These are phyloP conservation scores for Dinomys branickii DNA, from an alignment of 2,113 vertebrate species.

Conservation along the genomic window DNA sequence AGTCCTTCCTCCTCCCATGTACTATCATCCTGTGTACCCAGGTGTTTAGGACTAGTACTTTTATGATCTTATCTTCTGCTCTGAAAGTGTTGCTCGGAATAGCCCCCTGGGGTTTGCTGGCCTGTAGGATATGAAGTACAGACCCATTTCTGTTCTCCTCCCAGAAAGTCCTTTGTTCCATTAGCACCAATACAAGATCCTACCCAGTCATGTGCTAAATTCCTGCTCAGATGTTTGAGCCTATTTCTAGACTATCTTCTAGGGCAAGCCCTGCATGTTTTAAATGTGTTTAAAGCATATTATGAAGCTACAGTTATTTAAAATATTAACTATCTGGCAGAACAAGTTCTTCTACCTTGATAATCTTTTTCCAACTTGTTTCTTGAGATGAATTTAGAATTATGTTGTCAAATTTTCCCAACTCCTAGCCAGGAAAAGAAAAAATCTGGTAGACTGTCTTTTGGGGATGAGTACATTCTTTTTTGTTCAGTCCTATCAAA, in stretches of 20 bases:
- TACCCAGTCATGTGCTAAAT: neutral
- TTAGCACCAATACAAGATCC: neutral
- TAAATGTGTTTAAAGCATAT: neutral
- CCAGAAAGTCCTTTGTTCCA: neutral
- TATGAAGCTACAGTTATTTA: neutral
- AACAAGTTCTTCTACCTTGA: neutral
- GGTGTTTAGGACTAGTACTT: neutral
- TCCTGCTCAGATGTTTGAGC: neutral
- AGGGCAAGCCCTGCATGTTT: neutral
- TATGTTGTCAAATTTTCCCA: neutral
- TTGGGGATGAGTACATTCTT: neutral
- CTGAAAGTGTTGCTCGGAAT: neutral
- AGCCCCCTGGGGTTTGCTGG: neutral
- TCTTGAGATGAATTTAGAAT: slow-evolving; percentile 27
- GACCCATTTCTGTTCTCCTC: neutral
- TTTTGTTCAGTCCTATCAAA: neutral
- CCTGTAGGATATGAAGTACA: neutral
- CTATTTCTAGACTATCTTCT: slow-evolving; percentile 33
- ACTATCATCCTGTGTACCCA: neutral
- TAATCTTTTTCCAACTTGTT: neutral
- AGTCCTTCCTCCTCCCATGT: neutral
- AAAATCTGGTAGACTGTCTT: neutral
- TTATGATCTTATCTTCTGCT: neutral
- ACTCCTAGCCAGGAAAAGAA: neutral
- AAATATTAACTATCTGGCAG: slow-evolving; percentile 8